A percentile compares a stretch with the other conserved stretches of the same genome.
Evolutionary conservation across 2,797 vertebrate genomes (phyloP).

Genomic region (Centropyge bicolor): DNA sequence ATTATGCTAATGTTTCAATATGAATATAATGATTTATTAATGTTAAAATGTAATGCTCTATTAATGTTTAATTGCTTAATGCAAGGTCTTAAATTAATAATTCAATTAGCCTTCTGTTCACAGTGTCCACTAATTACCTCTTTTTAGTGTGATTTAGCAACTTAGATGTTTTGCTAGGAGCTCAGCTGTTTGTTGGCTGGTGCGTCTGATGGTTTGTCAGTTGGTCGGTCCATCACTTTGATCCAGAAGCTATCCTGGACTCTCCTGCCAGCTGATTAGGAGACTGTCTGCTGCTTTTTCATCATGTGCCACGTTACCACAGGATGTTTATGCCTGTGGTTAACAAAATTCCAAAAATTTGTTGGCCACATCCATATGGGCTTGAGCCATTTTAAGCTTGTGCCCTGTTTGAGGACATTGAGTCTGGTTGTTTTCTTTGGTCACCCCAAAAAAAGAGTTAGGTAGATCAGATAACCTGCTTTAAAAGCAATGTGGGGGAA

Average conservation of each 20-base stretch:
- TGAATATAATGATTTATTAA: constrained; percentile 53
- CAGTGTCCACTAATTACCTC: not conserved
- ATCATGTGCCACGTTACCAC: not conserved
- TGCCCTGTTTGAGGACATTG: not conserved
- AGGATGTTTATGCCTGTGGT: not conserved
- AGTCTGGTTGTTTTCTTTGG: not conserved
- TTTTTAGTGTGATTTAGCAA: constrained; percentile 9
- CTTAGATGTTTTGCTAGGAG: not conserved
- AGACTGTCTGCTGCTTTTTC: not conserved
- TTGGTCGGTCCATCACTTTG: not conserved
- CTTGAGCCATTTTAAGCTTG: too few species aligned
- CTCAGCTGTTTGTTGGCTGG: not conserved
- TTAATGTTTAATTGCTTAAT: constrained; percentile 52
- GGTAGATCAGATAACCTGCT: not conserved
- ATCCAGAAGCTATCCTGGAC: not conserved
- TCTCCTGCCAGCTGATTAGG: not conserved
- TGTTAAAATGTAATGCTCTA: constrained; percentile 39
- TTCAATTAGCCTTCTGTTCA: constrained; percentile 33
- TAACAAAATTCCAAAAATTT: not conserved
- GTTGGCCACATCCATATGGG: not conserved
- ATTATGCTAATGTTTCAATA: constrained; percentile 20
- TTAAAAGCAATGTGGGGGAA: not conserved
- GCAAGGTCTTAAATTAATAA: constrained; percentile 49
- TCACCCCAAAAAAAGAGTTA: not conserved
- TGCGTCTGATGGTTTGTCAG: not conserved